A percentile compares a stretch with the other conserved stretches of the same genome.
phyloP scores from a whole-genome alignment of 2,113 vertebrate genomes.

The Chlamydotis undulata region DNA sequence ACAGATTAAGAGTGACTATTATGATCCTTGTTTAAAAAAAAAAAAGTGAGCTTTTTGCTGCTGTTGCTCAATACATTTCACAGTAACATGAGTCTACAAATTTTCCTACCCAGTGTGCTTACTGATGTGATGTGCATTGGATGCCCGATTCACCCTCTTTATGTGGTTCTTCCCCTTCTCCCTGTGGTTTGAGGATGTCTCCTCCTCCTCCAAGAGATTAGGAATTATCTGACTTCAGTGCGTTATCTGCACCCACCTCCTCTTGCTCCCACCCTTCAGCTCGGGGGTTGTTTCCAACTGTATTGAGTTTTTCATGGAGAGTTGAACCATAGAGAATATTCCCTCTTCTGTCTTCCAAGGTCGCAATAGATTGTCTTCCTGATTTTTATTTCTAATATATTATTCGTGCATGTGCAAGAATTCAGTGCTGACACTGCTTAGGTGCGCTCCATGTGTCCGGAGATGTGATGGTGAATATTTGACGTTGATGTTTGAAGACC shows the following conservation, averaged over 20 bases:
- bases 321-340: background rate
- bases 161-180: background rate
- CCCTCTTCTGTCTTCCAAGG: rapidly evolving
- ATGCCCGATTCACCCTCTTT: background rate
- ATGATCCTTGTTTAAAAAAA: background rate
- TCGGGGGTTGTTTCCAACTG: background rate
- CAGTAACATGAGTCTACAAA: background rate
- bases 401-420: background rate
- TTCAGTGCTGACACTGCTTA: background rate
- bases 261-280: background rate
- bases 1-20: background rate
- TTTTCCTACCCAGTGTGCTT: background rate
- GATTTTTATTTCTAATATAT: background rate
- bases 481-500: background rate
- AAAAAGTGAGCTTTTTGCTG: background rate
- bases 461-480: background rate
- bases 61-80: background rate
- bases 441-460: background rate
- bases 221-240: background rate
- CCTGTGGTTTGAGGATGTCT: background rate
- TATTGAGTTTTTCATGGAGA: background rate
- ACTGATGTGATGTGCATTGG: background rate
- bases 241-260: background rate
- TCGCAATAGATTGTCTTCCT: background rate
- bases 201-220: background rate